Evolutionary conservation across 2,797 vertebrate genomes (phyloP), one percentile per base, ranked within the genome.

Genomic region (Tolypeutes matacus): DNA sequence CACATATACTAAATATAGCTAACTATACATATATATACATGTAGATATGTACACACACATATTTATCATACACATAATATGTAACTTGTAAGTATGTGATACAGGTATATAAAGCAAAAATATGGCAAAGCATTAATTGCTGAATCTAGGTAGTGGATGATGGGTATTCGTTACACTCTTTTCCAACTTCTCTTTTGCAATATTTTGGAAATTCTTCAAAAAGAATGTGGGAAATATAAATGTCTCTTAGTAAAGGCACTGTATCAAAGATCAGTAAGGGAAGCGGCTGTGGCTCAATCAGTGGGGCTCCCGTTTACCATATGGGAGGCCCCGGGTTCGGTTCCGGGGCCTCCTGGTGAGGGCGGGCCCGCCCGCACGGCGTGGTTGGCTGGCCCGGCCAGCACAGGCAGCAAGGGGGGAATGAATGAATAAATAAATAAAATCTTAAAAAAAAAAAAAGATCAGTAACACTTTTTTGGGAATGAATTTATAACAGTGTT

Each of bases 181-280:
- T 82, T 89, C 39, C 25, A 23, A 76, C 18, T 60, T 42, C 70
- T 56, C 75, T 46, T 3, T 83, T 31, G 15, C 20, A n/a, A 21
- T 62, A 76, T 58, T 88, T 95, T n/a, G 46, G 72, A 95, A 95
- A 64, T 5, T 7, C 82, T 31, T 67, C 88, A 77, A 88, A 88
- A 4, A 70, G 3, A 88, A 92, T 76, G 15, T 36, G 18, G 29
- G 18, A 84, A n/a, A 39, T 36, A 9, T 39, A 73, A 89, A 46
- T 64, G 18, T 25, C 34, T 64, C 85, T 23, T 34, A 56, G 17
- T 27, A 83, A 84, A 94, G 75, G 7, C 9, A 65, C 27, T 69
- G 42, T 39, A 39, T 20, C 42, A 84, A 72, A n/a, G 34, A 42
- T 65, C 21, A 49, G 65, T 72, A 85, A 86, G n/a, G n/a, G n/a